Evolutionary conservation across 2,888 invertebrate species (phyloP).

Genomic region (Tipula vernalis): DNA sequence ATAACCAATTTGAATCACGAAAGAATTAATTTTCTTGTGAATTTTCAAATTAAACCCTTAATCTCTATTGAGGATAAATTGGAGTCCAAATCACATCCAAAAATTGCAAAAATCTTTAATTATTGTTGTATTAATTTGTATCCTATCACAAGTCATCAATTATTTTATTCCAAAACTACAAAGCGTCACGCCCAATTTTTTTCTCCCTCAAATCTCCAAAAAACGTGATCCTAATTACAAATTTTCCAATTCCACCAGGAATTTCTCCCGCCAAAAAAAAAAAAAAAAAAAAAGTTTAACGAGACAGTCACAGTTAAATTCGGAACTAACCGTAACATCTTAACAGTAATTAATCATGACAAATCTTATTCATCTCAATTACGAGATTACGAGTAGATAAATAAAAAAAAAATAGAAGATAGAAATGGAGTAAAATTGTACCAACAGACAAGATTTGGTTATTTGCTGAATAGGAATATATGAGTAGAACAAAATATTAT

Average conservation of each 20-base stretch:
- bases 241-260: background rate
- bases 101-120: background rate
- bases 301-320: background rate
- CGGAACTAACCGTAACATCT: background rate
- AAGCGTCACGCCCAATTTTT: background rate
- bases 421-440: background rate
- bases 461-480: no score
- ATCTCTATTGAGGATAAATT: no score
- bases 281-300: background rate
- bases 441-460: no score
- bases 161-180: background rate
- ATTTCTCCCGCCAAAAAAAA: background rate
- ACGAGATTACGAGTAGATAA: background rate
- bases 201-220: background rate
- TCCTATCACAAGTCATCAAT: background rate
- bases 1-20: no score
- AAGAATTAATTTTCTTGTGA: no score
- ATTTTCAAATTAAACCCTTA: no score
- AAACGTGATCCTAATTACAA: background rate
- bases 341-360: background rate
- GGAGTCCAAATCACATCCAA: no score
- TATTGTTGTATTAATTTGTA: background rate
- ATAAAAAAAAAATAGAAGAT: background rate
- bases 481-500: background rate
- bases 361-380: constrained; percentile 4